These are phyloP conservation scores for Rhinopomastus cyanomelas DNA, from an alignment of 2,113 vertebrate genomes.

Conservation along the genomic window DNA sequence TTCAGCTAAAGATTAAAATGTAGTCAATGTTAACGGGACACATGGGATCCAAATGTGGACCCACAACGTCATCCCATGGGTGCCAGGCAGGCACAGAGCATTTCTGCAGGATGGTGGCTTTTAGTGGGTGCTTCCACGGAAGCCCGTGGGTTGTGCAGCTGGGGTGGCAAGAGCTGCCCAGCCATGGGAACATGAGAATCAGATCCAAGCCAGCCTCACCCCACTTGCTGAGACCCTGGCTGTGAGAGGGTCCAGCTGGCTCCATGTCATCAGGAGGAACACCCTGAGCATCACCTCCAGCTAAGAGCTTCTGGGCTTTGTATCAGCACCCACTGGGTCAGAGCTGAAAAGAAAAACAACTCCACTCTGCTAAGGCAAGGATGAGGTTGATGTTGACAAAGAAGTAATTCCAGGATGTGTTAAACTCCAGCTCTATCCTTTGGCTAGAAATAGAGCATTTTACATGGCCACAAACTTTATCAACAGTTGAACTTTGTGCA, in stretches of 20 bases:
- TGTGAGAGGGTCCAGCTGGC: neutral
- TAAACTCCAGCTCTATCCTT: neutral
- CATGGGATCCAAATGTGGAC: too few relatives aligned
- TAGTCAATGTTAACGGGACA: too few relatives aligned
- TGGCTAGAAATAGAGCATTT: neutral
- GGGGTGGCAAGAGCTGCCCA: neutral
- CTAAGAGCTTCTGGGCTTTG: neutral
- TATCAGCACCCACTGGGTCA: neutral
- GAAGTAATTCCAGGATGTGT: neutral
- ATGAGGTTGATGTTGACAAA: neutral
- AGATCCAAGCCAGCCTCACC: neutral
- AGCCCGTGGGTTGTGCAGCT: neutral
- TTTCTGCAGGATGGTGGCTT: neutral
- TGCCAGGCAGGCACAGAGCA: neutral
- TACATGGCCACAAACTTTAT: neutral
- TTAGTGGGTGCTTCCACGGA: neutral
- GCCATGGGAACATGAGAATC: neutral
- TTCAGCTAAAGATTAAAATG: too few relatives aligned
- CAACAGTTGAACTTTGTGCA: neutral
- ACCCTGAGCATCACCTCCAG: neutral
- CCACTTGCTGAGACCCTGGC: fast-evolving
- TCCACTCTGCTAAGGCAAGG: neutral
- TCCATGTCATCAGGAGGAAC: neutral
- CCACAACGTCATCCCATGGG: fast-evolving
- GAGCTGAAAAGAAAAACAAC: neutral